Evolutionary conservation across 2,797 vertebrate species (phyloP), one percentile per base, ranked within the genome.

Genomic region (Moxostoma hubbsi): DNA sequence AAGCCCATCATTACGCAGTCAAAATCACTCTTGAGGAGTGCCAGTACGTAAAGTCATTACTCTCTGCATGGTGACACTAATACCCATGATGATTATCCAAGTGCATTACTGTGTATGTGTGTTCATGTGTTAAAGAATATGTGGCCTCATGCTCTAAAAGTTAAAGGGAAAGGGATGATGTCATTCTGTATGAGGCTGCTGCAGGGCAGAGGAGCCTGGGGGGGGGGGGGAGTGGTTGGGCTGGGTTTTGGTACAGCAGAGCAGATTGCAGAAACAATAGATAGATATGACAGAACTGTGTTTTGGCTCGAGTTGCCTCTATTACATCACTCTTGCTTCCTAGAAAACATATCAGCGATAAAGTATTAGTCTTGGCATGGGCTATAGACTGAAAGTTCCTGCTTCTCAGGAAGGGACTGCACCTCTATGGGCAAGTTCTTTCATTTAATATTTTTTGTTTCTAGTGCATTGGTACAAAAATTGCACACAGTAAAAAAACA

Each of bases 211-310:
- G 72, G 46, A 15, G 45, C 45, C 50, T 57, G 13, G 51, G 49
- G 58, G 80, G 78, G 84, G n/a, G n/a, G n/a, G n/a, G n/a, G n/a
- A n/a, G n/a, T n/a, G n/a, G 24, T 84, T 86, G 73, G 69, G 72
- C 7, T 50, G 73, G 16, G 75, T 83, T 86, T 80, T 79, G 72
- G 82, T 64, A 66, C 70, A 62, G 63, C 53, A 79, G 69, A 80
- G 58, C 72, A 73, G 86, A 81, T 83, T 84, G 81, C 79, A 76
- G 82, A 88, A 91, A 93, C 90, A 90, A 92, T 88, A 90, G 89
- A 92, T 91, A 88, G 90, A 91, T 90, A 88, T 89, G 86, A 89
- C 84, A 83, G 82, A 87, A 83, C 84, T 87, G 86, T 89, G 82
- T 90, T 89, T 90, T 93, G 91, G 90, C 93, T 81, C 18, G 50